phyloP scores from a whole-genome alignment of 2,797 vertebrate species.

The Anas acuta region DNA sequence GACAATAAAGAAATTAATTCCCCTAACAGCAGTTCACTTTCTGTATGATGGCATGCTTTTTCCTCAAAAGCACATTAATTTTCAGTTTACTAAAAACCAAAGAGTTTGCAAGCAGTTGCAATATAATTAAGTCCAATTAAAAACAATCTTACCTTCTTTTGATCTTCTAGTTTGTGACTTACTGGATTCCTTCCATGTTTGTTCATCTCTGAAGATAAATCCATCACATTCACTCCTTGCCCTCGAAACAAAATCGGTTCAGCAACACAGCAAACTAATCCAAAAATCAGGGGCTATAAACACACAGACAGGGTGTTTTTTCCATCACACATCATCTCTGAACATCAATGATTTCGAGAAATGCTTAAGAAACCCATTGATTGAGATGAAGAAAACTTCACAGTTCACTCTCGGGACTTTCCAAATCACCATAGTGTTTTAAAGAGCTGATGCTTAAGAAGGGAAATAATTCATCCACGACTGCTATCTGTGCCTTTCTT shows the following conservation, averaged over 20 bases:
- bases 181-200: slow-evolving; percentile 96
- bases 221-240: slow-evolving; percentile 88
- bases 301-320: slow-evolving; percentile 64
- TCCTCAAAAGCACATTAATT: neutral
- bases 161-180: slow-evolving; percentile 98
- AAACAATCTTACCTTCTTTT: slow-evolving; percentile 91
- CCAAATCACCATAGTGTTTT: slow-evolving; percentile 80
- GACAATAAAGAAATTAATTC: neutral
- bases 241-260: slow-evolving; percentile 79
- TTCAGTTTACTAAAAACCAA: slow-evolving; percentile 31
- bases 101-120: neutral
- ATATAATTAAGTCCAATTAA: slow-evolving; percentile 5
- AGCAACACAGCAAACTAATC: slow-evolving; percentile 79
- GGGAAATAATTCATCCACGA: slow-evolving; percentile 59
- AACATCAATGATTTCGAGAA: slow-evolving; percentile 71
- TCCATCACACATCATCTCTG: slow-evolving; percentile 78
- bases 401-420: slow-evolving; percentile 67
- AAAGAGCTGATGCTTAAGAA: slow-evolving; percentile 52
- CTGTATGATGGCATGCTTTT: neutral
- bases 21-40: neutral
- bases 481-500: slow-evolving; percentile 79
- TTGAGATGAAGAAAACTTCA: slow-evolving; percentile 66
- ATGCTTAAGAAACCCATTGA: slow-evolving; percentile 68
- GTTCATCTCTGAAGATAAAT: slow-evolving; percentile 92
- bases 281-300: slow-evolving; percentile 72